A percentile compares a stretch with the other conserved stretches of the same genome.
Evolutionary conservation across 1,140 invertebrate genomes (phyloP).

Genomic region (Mya arenaria): DNA sequence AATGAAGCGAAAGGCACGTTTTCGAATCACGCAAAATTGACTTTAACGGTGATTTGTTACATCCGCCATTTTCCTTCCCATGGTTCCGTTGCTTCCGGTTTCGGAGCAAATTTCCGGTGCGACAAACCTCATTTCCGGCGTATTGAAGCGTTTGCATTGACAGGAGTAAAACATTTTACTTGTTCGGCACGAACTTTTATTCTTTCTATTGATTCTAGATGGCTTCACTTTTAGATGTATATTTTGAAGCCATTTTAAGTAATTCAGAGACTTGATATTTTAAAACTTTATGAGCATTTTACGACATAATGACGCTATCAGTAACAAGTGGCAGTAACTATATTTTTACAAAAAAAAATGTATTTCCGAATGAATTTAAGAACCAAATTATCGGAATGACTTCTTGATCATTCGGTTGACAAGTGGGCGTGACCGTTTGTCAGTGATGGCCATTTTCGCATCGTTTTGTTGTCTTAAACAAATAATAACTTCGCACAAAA

Average conservation of each 20-base stretch:
- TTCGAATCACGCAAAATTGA: constrained; percentile 55
- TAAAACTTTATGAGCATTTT: too few species aligned
- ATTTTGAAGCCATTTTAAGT: too few species aligned
- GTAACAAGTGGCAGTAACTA: too few species aligned
- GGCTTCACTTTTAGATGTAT: too few species aligned
- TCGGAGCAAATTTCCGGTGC: constrained; percentile 56
- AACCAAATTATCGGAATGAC: too few species aligned
- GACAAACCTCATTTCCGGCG: constrained; percentile 56
- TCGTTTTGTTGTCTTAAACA: constrained; percentile 26
- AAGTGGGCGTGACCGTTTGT: background rate
- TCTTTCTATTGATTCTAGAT: constrained; percentile 40
- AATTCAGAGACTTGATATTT: too few species aligned
- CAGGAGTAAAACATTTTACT: constrained; percentile 56
- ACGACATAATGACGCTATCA: too few species aligned
- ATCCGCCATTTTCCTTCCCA: constrained; percentile 59
- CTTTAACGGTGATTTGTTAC: constrained; percentile 57
- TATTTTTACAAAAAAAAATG: too few species aligned
- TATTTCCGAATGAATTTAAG: too few species aligned
- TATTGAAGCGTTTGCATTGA: constrained; percentile 41
- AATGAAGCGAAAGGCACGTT: background rate
- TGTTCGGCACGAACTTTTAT: constrained; percentile 52
- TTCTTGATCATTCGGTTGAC: too few species aligned
- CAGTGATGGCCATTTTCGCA: background rate
- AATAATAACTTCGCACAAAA: constrained; percentile 40
- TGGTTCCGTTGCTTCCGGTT: constrained; percentile 53